Conservation (phyloP, 2,888 invertebrate genomes). For the Nymphalis c-album region DNA sequence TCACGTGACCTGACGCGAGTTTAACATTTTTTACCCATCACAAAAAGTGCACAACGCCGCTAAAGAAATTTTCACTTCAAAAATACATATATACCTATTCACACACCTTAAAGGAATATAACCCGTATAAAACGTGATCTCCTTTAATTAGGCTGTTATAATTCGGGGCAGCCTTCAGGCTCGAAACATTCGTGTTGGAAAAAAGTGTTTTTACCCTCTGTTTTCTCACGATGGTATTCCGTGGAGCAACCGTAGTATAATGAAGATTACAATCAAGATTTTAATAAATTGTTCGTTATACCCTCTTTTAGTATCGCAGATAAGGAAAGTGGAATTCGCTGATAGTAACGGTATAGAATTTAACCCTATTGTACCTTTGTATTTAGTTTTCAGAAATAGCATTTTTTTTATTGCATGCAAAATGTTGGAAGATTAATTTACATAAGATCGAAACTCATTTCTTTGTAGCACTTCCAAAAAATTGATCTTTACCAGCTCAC, state of each 20-base stretch:
- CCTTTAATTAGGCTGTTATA: conserved; percentile 73
- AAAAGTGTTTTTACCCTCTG: conserved; percentile 15
- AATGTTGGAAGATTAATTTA: too few relatives aligned
- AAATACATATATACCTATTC: not conserved
- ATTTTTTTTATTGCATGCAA: not conserved
- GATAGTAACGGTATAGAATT: conserved; percentile 15
- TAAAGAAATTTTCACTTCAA: too few relatives aligned
- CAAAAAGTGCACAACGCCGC: too few relatives aligned
- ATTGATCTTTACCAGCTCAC: too few relatives aligned
- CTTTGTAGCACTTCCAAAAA: too few relatives aligned
- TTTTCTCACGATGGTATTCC: conserved; percentile 31
- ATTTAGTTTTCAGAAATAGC: conserved; percentile 4
- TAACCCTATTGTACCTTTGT: conserved; percentile 7
- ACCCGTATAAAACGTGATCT: conserved; percentile 54
- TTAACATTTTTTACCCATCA: too few relatives aligned
- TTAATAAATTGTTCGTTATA: conserved; percentile 56
- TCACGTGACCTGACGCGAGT: too few relatives aligned
- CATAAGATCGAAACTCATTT: too few relatives aligned
- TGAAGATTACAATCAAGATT: conserved; percentile 63
- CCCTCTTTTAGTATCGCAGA: conserved; percentile 28
- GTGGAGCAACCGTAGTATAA: conserved; percentile 40
- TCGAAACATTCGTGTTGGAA: conserved; percentile 24
- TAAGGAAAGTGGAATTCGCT: conserved; percentile 14
- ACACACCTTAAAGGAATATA: conserved; percentile 30
- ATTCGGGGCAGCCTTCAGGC: conserved; percentile 56